A percentile compares a stretch with the other conserved stretches of the same genome.
Evolutionary conservation across 92 coral and sea anemone species (phyloP).

Genomic region (Paramuricea clavata): DNA sequence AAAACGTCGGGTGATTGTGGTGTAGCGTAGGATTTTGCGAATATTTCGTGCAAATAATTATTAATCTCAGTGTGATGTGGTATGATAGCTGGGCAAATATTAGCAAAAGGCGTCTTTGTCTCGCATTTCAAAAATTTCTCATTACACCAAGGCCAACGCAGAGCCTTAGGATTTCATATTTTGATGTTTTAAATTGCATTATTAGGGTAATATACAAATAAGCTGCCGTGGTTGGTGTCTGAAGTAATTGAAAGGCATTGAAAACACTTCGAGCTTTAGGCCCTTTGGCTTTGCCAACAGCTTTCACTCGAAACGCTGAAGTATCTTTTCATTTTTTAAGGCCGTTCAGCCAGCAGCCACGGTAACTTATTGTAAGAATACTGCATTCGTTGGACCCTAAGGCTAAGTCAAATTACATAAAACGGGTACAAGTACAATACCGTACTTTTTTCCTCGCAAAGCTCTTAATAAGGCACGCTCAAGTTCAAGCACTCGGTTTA

Average conservation of each 20-base stretch:
- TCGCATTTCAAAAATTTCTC: background rate
- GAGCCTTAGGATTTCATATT: constrained; percentile 2
- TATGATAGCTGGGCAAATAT: constrained; percentile 20
- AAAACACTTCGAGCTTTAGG: too few species aligned
- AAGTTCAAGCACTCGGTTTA: too few species aligned
- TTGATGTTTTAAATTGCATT: background rate
- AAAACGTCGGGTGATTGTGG: background rate
- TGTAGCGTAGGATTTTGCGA: background rate
- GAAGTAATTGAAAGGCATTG: background rate
- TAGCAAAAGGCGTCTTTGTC: background rate
- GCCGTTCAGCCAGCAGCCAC: too few species aligned
- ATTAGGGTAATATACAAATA: background rate
- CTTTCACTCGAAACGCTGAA: too few species aligned
- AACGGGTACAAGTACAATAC: too few species aligned
- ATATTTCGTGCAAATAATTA: background rate
- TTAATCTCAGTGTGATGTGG: background rate
- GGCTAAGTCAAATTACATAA: too few species aligned
- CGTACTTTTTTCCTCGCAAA: too few species aligned
- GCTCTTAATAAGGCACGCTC: too few species aligned
- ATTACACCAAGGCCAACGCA: background rate
- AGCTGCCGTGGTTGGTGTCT: background rate
- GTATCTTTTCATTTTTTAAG: too few species aligned
- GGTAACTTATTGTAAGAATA: too few species aligned
- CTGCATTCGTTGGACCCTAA: too few species aligned
- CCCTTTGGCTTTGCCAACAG: too few species aligned